phyloP scores from a whole-genome alignment of 2,113 vertebrate genomes.

The Festucalex cinctus region DNA sequence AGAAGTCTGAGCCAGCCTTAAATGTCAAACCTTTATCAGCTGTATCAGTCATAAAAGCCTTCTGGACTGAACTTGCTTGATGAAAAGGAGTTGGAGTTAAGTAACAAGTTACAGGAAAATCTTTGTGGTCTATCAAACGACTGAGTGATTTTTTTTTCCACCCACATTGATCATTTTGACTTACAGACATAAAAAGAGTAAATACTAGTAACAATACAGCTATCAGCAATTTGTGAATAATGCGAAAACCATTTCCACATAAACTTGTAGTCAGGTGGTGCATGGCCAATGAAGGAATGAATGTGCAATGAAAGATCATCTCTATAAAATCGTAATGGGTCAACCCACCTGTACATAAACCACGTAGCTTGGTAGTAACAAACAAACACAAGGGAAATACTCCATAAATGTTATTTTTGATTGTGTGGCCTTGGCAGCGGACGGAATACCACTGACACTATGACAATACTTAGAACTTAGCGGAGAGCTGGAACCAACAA shows the following conservation, averaged over 20 bases:
- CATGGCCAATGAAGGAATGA: too few species aligned
- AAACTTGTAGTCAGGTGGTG: too few species aligned
- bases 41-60: not conserved
- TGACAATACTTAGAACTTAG: too few species aligned
- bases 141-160: not conserved
- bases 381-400: too few species aligned
- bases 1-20: slow-evolving; percentile 6
- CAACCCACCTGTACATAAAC: too few species aligned
- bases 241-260: not conserved
- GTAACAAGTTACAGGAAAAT: not conserved
- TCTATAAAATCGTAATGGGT: too few species aligned
- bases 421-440: too few species aligned
- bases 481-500: slow-evolving; percentile 18
- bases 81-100: not conserved
- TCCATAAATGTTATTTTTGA: too few species aligned
- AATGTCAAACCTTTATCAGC: not conserved
- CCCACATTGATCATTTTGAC: not conserved
- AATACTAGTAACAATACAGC: not conserved
- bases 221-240: not conserved
- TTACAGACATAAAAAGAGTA: not conserved
- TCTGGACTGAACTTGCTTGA: slow-evolving; percentile 3
- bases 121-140: not conserved
- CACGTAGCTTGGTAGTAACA: too few species aligned
- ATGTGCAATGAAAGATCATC: too few species aligned
- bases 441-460: too few species aligned